A percentile compares a stretch with the other conserved stretches of the same genome.
phyloP scores from a whole-genome alignment of 2,113 vertebrate species.

The Nanorana parkeri region DNA sequence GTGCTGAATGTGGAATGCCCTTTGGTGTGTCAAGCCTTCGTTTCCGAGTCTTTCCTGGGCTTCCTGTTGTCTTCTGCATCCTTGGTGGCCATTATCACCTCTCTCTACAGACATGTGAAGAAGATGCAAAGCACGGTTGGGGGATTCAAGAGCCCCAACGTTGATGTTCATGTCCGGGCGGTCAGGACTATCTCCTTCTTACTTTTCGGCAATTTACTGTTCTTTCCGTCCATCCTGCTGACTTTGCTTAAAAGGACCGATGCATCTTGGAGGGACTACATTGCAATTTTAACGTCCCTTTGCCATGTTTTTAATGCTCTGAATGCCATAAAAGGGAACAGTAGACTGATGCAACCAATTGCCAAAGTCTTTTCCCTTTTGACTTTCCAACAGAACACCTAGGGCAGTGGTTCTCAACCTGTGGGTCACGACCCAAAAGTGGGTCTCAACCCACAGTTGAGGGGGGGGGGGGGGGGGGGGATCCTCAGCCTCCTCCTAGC shows the following conservation, averaged over 20 bases:
- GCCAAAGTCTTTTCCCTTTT: neutral
- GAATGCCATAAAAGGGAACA: neutral
- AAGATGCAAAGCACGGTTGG: neutral
- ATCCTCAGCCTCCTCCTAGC: too few relatives aligned
- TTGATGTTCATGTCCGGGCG: neutral
- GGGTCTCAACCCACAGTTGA: too few relatives aligned
- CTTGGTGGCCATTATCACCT: neutral
- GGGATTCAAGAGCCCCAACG: neutral
- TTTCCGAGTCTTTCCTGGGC: neutral
- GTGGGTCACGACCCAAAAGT: too few relatives aligned
- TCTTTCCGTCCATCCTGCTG: neutral
- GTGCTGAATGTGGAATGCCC: neutral
- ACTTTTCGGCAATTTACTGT: neutral
- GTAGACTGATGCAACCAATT: neutral
- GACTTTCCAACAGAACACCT: neutral
- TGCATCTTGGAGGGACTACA: neutral
- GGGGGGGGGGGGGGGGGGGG: too few relatives aligned
- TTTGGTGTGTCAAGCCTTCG: neutral
- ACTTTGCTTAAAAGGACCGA: neutral
- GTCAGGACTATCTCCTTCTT: neutral
- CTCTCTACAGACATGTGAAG: constrained; percentile 3
- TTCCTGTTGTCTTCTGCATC: neutral
- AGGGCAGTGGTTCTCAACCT: too few relatives aligned
- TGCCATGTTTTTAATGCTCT: neutral
- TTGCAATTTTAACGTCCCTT: neutral